These are phyloP conservation scores for Lutraria lutraria DNA, from an alignment of 2,888 invertebrate species.

Conservation along the genomic window DNA sequence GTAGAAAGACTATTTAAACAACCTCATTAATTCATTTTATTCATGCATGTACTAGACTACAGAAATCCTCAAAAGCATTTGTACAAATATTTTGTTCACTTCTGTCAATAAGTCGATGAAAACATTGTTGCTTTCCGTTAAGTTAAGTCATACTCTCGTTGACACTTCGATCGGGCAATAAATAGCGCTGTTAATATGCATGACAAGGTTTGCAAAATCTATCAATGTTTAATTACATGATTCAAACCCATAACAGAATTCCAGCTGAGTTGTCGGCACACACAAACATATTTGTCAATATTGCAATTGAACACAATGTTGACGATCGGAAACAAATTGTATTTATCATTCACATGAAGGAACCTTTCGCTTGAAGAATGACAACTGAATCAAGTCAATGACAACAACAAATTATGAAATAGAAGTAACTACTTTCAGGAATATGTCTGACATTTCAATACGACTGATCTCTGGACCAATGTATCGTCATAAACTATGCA, in stretches of 20 bases:
- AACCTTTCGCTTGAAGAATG: background rate
- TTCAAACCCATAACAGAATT: background rate
- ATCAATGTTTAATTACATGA: conserved; percentile 10
- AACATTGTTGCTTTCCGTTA: background rate
- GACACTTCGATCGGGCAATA: background rate
- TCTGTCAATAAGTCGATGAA: background rate
- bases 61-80: background rate
- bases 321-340: background rate
- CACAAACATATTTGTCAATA: background rate
- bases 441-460: background rate
- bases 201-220: background rate
- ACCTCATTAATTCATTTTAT: background rate
- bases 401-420: background rate
- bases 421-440: background rate
- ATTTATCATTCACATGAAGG: background rate
- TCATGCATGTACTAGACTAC: background rate
- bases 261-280: background rate
- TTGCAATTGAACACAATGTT: background rate
- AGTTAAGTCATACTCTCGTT: background rate
- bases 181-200: background rate
- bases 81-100: background rate
- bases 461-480: background rate
- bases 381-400: background rate
- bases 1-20: background rate
- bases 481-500: too few relatives aligned